Evolutionary conservation across 2,888 invertebrate genomes (phyloP).

Genomic region (Eupithecia subfuscata): DNA sequence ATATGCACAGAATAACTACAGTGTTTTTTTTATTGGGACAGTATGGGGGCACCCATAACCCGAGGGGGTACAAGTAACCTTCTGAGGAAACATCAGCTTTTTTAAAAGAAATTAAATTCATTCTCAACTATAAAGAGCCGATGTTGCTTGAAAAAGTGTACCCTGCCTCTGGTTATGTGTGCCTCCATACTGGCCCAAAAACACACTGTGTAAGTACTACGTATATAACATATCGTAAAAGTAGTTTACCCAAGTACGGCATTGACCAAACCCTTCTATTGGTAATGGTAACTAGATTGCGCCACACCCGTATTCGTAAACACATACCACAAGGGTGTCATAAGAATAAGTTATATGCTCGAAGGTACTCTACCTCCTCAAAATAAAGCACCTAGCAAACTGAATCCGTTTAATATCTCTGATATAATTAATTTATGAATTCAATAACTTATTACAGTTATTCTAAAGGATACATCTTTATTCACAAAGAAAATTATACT

Average conservation of each 20-base stretch:
- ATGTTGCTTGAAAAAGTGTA: neutral
- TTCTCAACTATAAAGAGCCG: neutral
- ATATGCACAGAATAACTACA: too few relatives aligned
- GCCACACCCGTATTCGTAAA: slow-evolving; percentile 31
- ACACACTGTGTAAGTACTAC: neutral
- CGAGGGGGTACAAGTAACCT: neutral
- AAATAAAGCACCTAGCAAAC: neutral
- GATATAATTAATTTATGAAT: neutral
- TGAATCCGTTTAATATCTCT: neutral
- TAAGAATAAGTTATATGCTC: slow-evolving; percentile 20
- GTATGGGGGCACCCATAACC: too few relatives aligned
- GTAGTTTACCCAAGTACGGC: slow-evolving; percentile 25
- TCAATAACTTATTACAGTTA: too few relatives aligned
- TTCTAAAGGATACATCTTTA: too few relatives aligned
- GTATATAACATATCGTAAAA: neutral
- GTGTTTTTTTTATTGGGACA: too few relatives aligned
- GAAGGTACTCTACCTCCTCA: neutral
- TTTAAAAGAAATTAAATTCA: neutral
- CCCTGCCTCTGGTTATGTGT: neutral
- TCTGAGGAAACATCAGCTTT: neutral
- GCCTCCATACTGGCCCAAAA: neutral
- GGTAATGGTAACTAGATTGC: slow-evolving; percentile 21
- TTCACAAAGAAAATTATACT: too few relatives aligned
- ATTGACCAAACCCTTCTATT: slow-evolving; percentile 36
- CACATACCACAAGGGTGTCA: slow-evolving; percentile 27